Conservation (phyloP, 2,113 vertebrate species). For the Sturnira hondurensis region DNA sequence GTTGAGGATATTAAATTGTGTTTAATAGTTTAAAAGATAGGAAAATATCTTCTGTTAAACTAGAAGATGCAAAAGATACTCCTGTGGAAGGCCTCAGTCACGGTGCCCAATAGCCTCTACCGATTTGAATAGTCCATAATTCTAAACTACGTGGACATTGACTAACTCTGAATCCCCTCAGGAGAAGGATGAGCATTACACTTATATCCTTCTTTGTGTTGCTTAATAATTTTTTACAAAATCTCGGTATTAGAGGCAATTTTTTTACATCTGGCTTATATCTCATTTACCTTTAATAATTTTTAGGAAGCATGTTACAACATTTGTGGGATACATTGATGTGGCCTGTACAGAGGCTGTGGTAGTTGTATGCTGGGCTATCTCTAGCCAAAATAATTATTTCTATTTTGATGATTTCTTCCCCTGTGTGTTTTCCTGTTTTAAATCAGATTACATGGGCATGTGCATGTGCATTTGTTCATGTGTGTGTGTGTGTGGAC, state of each 20-base stretch:
- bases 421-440: not conserved
- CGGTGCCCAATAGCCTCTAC: not conserved
- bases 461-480: not conserved
- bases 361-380: not conserved
- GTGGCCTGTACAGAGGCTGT: not conserved
- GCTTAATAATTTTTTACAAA: not conserved
- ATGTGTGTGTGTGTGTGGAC: not conserved
- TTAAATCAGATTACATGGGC: not conserved
- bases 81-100: not conserved
- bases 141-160: not conserved
- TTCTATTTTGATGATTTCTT: not conserved
- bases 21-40: slow-evolving; percentile 9
- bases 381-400: not conserved
- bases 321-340: not conserved
- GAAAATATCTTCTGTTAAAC: not conserved
- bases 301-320: not conserved
- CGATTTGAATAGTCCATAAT: not conserved
- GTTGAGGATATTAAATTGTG: not conserved
- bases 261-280: not conserved
- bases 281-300: not conserved
- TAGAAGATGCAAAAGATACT: not conserved
- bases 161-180: not conserved
- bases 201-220: not conserved
- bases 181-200: not conserved
- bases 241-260: not conserved